Evolutionary conservation across 2,113 vertebrate species (phyloP).

Genomic region (Zootoca vivipara): DNA sequence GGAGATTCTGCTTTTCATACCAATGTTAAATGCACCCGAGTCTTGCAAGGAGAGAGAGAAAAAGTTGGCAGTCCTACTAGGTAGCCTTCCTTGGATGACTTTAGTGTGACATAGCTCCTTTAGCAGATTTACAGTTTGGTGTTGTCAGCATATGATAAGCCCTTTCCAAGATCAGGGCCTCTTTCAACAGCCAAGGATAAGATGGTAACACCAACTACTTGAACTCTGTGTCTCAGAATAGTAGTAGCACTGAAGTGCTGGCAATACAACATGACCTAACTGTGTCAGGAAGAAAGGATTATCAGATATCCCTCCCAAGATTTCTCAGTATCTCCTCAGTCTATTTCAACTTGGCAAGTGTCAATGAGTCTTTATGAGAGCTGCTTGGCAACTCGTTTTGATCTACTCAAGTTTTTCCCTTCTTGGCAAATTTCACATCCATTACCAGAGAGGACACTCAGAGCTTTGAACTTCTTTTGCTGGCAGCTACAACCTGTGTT

Average conservation of each 20-base stretch:
- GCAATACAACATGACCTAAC: not conserved
- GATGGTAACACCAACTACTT: not conserved
- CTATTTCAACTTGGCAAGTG: not conserved
- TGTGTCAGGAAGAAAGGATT: not conserved
- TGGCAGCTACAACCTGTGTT: constrained; percentile 22
- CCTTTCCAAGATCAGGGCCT: not conserved
- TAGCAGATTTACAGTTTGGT: not conserved
- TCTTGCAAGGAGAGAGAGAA: not conserved
- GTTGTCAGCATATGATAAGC: not conserved
- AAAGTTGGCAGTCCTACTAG: not conserved
- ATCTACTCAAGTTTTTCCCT: not conserved
- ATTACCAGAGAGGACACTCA: not conserved
- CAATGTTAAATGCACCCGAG: not conserved
- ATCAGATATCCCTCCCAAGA: not conserved
- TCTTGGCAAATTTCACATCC: not conserved
- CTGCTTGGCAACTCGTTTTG: not conserved
- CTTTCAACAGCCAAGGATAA: not conserved
- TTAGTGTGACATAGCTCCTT: not conserved
- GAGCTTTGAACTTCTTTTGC: not conserved
- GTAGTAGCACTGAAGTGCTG: not conserved
- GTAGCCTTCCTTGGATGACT: not conserved
- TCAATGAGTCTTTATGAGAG: not conserved
- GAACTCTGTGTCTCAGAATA: not conserved
- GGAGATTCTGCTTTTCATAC: not conserved
- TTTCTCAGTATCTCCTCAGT: not conserved